A percentile compares a stretch with the other conserved stretches of the same genome.
Evolutionary conservation across 2,888 invertebrate species (phyloP).

Genomic region (Pomacea canaliculata): DNA sequence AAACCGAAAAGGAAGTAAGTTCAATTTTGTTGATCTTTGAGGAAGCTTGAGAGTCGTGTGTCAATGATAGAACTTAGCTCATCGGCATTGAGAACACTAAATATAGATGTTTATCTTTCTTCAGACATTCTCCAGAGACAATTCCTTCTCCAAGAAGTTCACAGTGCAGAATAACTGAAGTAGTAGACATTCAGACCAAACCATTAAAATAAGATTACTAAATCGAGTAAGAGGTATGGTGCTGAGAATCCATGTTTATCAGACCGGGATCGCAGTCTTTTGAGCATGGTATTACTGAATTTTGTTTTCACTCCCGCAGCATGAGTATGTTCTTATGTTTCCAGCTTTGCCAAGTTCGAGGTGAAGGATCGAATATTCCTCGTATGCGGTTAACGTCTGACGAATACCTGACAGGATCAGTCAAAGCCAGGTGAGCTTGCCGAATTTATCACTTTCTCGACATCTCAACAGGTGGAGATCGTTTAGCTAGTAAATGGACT

Average conservation of each 20-base stretch:
- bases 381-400: slow-evolving; percentile 86
- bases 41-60: too few relatives aligned
- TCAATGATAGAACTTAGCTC: too few relatives aligned
- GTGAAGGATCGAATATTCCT: slow-evolving; percentile 86
- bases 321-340: slow-evolving; percentile 27
- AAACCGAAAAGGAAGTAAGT: too few relatives aligned
- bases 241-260: too few relatives aligned
- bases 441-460: not conserved
- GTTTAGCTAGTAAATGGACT: too few relatives aligned
- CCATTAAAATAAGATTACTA: too few relatives aligned
- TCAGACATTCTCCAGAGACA: not conserved
- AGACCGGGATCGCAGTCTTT: too few relatives aligned
- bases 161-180: slow-evolving; percentile 26
- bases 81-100: too few relatives aligned
- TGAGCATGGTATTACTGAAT: too few relatives aligned
- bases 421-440: slow-evolving; percentile 82
- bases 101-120: not conserved
- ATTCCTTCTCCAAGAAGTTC: slow-evolving; percentile 16
- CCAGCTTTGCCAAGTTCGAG: slow-evolving; percentile 89
- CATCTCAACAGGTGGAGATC: too few relatives aligned
- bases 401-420: slow-evolving; percentile 81
- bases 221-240: too few relatives aligned
- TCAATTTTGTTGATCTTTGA: too few relatives aligned
- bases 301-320: not conserved
- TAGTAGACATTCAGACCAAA: not conserved